Evolutionary conservation across 2,888 invertebrate genomes (phyloP).

Genomic region (Ptychoptera contaminata): DNA sequence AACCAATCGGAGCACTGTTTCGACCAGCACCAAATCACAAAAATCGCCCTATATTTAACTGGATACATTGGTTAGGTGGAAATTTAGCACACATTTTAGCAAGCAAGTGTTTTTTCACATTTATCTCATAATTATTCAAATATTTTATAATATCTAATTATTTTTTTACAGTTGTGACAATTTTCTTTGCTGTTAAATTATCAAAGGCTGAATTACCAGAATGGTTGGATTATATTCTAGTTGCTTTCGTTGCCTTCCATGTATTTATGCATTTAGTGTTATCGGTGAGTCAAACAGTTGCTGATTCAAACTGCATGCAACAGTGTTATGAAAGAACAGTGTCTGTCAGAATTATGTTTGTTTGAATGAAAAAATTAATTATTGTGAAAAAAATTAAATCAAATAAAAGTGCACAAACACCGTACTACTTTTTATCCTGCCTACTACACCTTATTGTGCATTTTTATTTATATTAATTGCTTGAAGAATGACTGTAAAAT

Average conservation of each 20-base stretch:
- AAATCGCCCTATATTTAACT: conserved; percentile 71
- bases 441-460: no score
- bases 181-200: conserved; percentile 81
- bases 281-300: conserved; percentile 40
- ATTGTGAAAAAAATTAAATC: no score
- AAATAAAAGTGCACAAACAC: no score
- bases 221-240: conserved; percentile 78
- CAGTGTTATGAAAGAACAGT: neutral
- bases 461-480: no score
- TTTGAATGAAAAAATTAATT: no score
- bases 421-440: no score
- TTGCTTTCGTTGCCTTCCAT: conserved; percentile 79
- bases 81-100: conserved; percentile 76
- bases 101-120: conserved; percentile 58
- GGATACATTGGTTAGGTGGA: conserved; percentile 80
- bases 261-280: conserved; percentile 72
- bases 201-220: conserved; percentile 72
- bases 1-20: conserved; percentile 75
- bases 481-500: no score
- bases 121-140: neutral
- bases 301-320: neutral
- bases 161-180: conserved; percentile 62
- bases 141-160: conserved; percentile 3
- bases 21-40: conserved; percentile 72
- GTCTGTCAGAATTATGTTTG: neutral